Conservation (phyloP, 2,797 vertebrate species). For the Hemibagrus guttatus region DNA sequence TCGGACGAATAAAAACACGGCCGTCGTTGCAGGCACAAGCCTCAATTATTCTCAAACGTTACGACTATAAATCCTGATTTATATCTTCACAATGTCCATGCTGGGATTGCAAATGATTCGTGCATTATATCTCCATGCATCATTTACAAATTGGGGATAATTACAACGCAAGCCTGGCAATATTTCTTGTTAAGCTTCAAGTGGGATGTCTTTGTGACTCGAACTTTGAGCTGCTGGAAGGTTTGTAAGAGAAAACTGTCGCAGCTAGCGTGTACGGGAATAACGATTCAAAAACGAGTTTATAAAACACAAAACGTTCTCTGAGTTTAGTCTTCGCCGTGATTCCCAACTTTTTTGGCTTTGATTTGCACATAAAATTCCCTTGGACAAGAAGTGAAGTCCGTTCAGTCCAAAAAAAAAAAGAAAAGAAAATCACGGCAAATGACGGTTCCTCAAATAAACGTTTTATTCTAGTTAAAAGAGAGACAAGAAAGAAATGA, state of each 20-base stretch:
- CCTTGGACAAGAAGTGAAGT: neutral
- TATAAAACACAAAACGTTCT: neutral
- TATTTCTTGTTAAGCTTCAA: neutral
- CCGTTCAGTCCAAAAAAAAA: too few relatives aligned
- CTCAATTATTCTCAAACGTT: neutral
- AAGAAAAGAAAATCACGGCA: neutral
- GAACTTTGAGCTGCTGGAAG: neutral
- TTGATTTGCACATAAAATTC: neutral
- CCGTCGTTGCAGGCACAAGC: neutral
- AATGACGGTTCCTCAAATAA: slow-evolving; percentile 10
- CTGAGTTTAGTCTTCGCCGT: neutral
- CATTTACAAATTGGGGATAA: neutral
- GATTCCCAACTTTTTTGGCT: neutral
- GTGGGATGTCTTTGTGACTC: neutral
- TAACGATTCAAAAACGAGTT: neutral
- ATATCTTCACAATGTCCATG: neutral
- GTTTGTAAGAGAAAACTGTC: neutral
- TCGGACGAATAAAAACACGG: neutral
- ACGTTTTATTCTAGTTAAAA: slow-evolving; percentile 13
- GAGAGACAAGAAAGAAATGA: neutral
- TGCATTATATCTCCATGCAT: neutral
- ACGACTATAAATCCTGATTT: slow-evolving; percentile 15
- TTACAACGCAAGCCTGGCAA: neutral
- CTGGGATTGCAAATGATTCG: neutral
- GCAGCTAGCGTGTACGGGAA: neutral